Evolutionary conservation across 2,888 invertebrate species (phyloP), one percentile per base, ranked within the genome.

Genomic region (Chloroclysta siterata): DNA sequence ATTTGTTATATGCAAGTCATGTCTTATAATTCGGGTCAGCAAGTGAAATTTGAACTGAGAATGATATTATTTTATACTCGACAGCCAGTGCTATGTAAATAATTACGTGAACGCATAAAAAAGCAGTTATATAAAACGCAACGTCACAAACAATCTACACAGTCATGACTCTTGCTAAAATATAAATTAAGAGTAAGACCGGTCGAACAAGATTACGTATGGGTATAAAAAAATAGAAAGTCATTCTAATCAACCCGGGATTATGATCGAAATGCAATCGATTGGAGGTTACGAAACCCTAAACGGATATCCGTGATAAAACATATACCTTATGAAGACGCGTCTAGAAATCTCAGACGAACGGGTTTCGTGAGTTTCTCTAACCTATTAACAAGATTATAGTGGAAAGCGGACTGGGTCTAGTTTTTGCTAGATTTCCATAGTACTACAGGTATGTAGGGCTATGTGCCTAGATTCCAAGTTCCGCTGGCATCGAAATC

Each of bases 371-470:
- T 80, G 80, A 84, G 84, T 90, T 90, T 90, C 90, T 89, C 90
- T 88, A 84, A 85, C 86, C 88, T 84, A 87, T 90, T 88, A 90
- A 91, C 83, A 82, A 87, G 86, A 86, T 86, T 86, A 87, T 83
- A 79, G 85, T 88, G 87, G 89, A 93, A 93, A 93, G 91, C 89
- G 81, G 87, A 73, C 80, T 75, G 77, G 78, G 80, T 84, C 90
- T 83, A 87, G 89, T 91, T 92, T 90, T 90, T 92, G 84, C 89
- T 81, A 86, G 83, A 84, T 84, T 83, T 79, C 85, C 85, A 83
- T 84, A 85, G 81, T 79, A 84, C 78, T 81, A 66, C 72, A 73
- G 71, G 82, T 84, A 86, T 86, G 87, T 87, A 85, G 69, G 89
- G 84, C 84, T 80, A 73, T 69, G 74, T 71, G 79, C 87, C 88